phyloP scores from a whole-genome alignment of 2,888 invertebrate genomes.

The Plebejus melissa region DNA sequence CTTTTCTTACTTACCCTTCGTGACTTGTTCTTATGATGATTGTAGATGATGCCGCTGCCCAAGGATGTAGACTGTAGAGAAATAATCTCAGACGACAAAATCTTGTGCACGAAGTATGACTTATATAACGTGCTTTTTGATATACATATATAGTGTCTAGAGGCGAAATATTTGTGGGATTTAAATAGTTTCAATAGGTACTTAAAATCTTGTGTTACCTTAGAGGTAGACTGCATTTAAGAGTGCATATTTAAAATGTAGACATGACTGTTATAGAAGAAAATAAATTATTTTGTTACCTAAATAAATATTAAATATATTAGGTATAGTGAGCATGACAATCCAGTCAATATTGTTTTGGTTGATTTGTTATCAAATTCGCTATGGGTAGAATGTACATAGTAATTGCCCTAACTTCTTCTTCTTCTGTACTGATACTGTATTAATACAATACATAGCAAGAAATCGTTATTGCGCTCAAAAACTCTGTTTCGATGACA shows the following conservation, averaged over 20 bases:
- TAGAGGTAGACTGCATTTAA: background rate
- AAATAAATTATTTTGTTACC: background rate
- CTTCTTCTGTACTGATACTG: too few species aligned
- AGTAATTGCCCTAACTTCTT: too few species aligned
- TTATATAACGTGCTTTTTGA: too few species aligned
- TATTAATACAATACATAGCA: too few species aligned
- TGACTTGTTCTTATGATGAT: background rate
- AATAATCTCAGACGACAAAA: background rate
- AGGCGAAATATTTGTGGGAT: too few species aligned
- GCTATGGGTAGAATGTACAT: too few species aligned
- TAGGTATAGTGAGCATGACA: too few species aligned
- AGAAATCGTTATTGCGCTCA: too few species aligned
- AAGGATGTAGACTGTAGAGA: background rate
- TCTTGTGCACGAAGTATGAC: too few species aligned
- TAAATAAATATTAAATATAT: background rate
- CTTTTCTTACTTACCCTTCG: background rate
- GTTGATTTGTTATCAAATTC: background rate
- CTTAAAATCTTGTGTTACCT: background rate
- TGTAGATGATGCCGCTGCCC: background rate
- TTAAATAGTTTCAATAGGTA: background rate
- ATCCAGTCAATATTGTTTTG: too few species aligned
- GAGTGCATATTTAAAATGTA: background rate
- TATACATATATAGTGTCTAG: too few species aligned
- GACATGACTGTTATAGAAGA: background rate
- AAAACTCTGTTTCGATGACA: too few species aligned